phyloP scores from a whole-genome alignment of 2,888 invertebrate genomes.

The Brachyptera putata region DNA sequence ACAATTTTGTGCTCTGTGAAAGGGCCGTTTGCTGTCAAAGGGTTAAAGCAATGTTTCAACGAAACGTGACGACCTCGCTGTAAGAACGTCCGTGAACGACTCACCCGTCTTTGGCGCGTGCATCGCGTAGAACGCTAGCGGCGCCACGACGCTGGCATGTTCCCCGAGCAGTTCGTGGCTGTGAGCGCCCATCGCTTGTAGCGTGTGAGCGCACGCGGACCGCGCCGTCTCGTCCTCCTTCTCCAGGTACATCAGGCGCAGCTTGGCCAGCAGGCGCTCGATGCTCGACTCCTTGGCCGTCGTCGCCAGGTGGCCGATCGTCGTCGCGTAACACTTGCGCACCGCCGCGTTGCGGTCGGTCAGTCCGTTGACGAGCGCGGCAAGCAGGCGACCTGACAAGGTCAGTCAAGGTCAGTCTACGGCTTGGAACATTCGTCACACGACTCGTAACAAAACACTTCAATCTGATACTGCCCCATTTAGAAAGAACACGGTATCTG shows the following conservation, averaged over 20 bases:
- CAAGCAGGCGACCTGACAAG: constrained; percentile 56
- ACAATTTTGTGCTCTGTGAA: too few species aligned
- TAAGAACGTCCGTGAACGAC: too few species aligned
- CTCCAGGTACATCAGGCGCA: constrained; percentile 42
- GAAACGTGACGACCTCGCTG: too few species aligned
- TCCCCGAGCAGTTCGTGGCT: constrained; percentile 78
- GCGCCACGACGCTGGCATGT: constrained; percentile 69
- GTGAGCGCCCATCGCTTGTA: constrained; percentile 77
- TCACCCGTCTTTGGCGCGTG: constrained; percentile 63
- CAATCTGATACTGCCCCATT: too few species aligned
- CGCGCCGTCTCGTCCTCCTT: constrained; percentile 46
- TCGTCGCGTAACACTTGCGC: constrained; percentile 76
- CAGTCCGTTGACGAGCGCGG: constrained; percentile 67
- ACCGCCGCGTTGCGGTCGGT: constrained; percentile 80
- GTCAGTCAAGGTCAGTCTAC: background rate
- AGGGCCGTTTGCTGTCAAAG: too few species aligned
- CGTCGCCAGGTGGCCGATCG: constrained; percentile 79
- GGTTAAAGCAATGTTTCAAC: too few species aligned
- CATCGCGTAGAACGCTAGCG: constrained; percentile 87
- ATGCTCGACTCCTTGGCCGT: constrained; percentile 72
- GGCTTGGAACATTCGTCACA: too few species aligned
- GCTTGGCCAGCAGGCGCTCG: constrained; percentile 59
- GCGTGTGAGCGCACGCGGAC: constrained; percentile 66
- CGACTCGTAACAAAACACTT: too few species aligned
- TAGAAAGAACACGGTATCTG: too few species aligned